Base-by-base conservation (phyloP, 2,113 vertebrate species). In the Holacanthus passer region DNA sequence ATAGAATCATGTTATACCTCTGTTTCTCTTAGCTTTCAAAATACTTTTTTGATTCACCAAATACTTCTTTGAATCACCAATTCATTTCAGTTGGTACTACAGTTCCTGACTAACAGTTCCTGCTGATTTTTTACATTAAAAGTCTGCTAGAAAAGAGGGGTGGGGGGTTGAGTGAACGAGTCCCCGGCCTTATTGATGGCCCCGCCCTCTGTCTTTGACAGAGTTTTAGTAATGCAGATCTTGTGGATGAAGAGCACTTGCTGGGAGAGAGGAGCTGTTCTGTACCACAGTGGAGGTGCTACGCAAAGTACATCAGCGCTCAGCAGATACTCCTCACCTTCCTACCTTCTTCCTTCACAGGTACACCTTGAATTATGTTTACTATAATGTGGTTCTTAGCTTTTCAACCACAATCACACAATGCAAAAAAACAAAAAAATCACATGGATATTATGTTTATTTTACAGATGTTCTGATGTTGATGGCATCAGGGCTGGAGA, bases 261-360 rank as follows among this genome's bases (percentile, higher is more conserved):
- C 74, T 90, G 62, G 81, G 50, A 13, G 93, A 92, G 0, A 67
- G 71, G 0, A 91, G 91, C 71, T 72, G 83, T 29, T 92, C 91
- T 29, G 79, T 73, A 0, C 96, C 96, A 9, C 97, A 96, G 27
- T 99, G 98, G 98, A 96, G 96, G 72, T 99, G 98, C 85, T 99
- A 99, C 17, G 96, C 96, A 50, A 98, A 97, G 85, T 95, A 96
- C 70, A 93, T 97, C 86, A 97, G 91, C 79, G 93, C 95, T 0
- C 97, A 99, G 92, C 98, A 99, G 43, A 94, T 98, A 74, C 94
- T 99, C 66, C 96, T 99, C 86, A 98, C 96, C 64, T 98, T 99
- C 86, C 95, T 99, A 35, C 98, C 98, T 41, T 96, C 97, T 27
- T 89, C 96, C 60, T 97, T 97, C 79, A 86, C 96, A 91, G 98